Base-by-base conservation (phyloP, 92 coral and sea anemone species). In the Paragorgia papillata region DNA sequence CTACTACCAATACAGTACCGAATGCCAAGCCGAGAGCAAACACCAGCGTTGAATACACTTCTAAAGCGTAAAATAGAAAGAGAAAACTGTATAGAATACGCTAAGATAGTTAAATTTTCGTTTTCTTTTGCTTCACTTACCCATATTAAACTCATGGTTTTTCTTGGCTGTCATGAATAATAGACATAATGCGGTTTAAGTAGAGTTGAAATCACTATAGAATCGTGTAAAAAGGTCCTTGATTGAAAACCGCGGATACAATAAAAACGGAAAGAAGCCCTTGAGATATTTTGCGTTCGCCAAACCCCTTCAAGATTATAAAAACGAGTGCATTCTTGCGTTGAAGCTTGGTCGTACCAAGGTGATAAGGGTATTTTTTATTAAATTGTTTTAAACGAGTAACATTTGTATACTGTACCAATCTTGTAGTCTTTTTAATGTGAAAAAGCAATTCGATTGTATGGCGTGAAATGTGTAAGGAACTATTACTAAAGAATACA, bases 321-420 rank as follows among this genome's bases (percentile, higher is more conserved):
- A 68, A 68, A 48, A 1, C 29, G 25, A 68, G 54, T 34, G 75
- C 75, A 14, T 68, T 68, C 40, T 68, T 68, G 75, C 75, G 58
- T 48, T 68, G 48, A 48, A 29, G 14, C 5, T 46, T 7, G 24
- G 39, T 28, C 26, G 37, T 12, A 46, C 60, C 75, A 21, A 5
- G 73, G 55, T 22, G 26, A 66, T 66, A n/a, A n/a, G n/a, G n/a
- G n/a, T n/a, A n/a, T n/a, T n/a, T n/a, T n/a, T n/a, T n/a, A n/a
- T n/a, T 35, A 14, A 25, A 7, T n/a, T 46, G 14, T 15, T 46
- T 46, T 46, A 7, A 7, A 6, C 53, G 53, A 4, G 43, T 5
- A 37, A 37, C n/a, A n/a, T n/a, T n/a, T n/a, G n/a, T n/a, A n/a
- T n/a, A n/a, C n/a, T n/a, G n/a, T n/a, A n/a, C n/a, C n/a, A n/a